These are phyloP conservation scores for Sthenelais limicola DNA, from an alignment of 2,888 invertebrate genomes.

Conservation along the genomic window DNA sequence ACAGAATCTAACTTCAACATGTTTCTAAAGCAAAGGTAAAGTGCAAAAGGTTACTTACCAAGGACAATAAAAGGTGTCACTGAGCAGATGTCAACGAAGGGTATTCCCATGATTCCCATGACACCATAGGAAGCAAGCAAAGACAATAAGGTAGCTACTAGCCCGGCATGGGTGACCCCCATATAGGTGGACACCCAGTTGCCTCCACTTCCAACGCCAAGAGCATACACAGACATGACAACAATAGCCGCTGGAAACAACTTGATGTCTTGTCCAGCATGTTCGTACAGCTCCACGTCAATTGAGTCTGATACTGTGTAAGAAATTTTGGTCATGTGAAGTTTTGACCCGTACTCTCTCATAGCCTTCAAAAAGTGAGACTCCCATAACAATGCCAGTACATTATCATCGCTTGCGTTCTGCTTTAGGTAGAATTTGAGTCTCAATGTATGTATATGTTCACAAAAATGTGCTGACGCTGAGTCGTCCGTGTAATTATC, in stretches of 20 bases:
- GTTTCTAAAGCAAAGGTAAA: too few species aligned
- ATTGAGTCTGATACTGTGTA: conserved; percentile 54
- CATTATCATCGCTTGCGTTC: conserved; percentile 1
- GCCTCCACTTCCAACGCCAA: conserved; percentile 41
- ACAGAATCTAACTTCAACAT: too few species aligned
- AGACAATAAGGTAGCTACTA: conserved; percentile 31
- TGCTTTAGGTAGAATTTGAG: conserved; percentile 44
- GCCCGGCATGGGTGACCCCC: conserved; percentile 21
- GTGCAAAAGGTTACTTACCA: too few species aligned
- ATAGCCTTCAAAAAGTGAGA: conserved; percentile 33
- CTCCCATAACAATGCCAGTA: conserved; percentile 40
- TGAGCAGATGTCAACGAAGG: conserved; percentile 55
- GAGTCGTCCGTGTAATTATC: conserved; percentile 1
- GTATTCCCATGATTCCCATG: conserved; percentile 41
- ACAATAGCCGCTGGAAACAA: conserved; percentile 44
- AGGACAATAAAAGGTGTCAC: conserved; percentile 55
- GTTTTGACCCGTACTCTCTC: neutral
- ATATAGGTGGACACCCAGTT: conserved; percentile 41
- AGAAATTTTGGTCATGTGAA: conserved; percentile 16
- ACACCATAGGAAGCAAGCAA: conserved; percentile 29
- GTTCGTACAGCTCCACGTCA: conserved; percentile 51
- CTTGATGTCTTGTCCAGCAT: conserved; percentile 44
- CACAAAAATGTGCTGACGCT: conserved; percentile 23
- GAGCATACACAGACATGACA: conserved; percentile 44
- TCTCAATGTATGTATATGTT: conserved; percentile 17